Conservation (phyloP, 1,140 invertebrate species). For the Drosophila insularis region DNA sequence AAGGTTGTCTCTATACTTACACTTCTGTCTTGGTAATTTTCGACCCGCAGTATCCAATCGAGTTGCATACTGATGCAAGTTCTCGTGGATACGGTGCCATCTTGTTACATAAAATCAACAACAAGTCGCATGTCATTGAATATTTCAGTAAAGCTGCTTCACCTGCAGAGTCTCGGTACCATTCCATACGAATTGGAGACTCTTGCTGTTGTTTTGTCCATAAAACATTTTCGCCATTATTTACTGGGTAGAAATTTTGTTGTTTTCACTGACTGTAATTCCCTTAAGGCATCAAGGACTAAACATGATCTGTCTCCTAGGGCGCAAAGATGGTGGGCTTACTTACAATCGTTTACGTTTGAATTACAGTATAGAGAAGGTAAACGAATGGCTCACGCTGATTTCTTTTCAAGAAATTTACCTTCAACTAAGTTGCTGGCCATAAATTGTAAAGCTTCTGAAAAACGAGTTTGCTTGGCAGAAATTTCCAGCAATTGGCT, state of each 20-base stretch:
- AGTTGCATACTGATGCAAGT: conserved; percentile 7
- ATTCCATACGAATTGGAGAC: conserved; percentile 1
- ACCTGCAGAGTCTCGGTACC: neutral
- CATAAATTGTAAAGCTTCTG: neutral
- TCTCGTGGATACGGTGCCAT: neutral
- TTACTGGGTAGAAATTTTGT: no score
- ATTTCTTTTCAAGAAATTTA: neutral
- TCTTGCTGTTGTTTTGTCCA: neutral
- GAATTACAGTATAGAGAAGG: conserved; percentile 2
- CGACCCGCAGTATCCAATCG: conserved; percentile 3
- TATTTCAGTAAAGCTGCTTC: neutral
- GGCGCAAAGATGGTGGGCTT: neutral
- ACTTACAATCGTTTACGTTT: conserved; percentile 1
- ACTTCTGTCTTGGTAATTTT: neutral
- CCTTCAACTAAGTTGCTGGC: neutral
- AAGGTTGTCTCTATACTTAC: neutral
- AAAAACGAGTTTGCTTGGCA: neutral
- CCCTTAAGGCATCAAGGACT: no score
- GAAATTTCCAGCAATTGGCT: no score
- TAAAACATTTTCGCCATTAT: no score
- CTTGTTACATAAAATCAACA: conserved; percentile 3
- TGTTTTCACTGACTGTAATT: no score
- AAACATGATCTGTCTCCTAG: no score
- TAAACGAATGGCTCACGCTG: neutral
- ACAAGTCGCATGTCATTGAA: neutral